Evolutionary conservation across 2,888 invertebrate species (phyloP), one percentile per base, ranked within the genome.

Genomic region (Netelia virgata): DNA sequence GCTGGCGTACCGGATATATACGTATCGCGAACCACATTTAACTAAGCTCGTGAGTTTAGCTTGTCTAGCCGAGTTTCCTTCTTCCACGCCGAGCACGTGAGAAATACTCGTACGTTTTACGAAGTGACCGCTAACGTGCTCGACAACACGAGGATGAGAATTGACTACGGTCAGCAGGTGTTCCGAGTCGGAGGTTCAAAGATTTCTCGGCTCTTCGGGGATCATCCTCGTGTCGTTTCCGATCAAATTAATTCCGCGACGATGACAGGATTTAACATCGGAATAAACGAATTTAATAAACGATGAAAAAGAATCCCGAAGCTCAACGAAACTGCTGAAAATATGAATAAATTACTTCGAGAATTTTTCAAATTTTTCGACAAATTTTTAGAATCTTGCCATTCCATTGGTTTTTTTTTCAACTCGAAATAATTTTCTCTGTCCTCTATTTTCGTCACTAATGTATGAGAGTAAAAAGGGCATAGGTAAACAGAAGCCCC

Each of bases 61-160:
- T 70, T 11, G 68, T 61, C 20, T 36, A 81, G 36, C 69, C 43
- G 50, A 73, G 61, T 70, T 64, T 69, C 57, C 69, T n/a, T 41
- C 28, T 23, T 11, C n/a, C 61, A 41, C 43, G 59, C 18, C 36
- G 36, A 28, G 10, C 75, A 61, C 18, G 20, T 61, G 20, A 57
- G 36, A 59, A 14, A 50, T 20, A 77, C n/a, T 18, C n/a, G n/a
- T n/a, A 41, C 36, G 36, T 75, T 23, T 57, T 72, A n/a, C 59
- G 9, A 76, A 47, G 11, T n/a, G 2, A n/a, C 68, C 1, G 11
- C 43, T n/a, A 43, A 47, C 55, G 16, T 57, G 57, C 43, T 18
- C 59, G 57, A 57, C 43, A 20, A 43, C 36, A 43, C 41, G 36
- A 36, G 20, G 20, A 9, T 36, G 36, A 50, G 14, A 11, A 20